phyloP scores from a whole-genome alignment of 2,797 vertebrate genomes.

The Pangasius djambal region DNA sequence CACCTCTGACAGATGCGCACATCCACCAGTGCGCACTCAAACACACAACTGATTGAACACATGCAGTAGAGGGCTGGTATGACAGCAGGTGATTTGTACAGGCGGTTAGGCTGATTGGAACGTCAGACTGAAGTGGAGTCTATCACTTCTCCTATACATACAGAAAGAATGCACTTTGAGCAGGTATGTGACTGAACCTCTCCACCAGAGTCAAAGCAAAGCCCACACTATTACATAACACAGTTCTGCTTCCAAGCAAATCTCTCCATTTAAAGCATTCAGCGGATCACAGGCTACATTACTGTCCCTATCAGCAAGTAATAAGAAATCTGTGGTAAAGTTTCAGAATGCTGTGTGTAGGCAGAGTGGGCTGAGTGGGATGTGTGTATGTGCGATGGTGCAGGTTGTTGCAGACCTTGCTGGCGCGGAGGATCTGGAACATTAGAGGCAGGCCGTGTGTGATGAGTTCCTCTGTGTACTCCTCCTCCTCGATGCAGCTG shows the following conservation, averaged over 20 bases:
- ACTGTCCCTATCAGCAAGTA: slow-evolving; percentile 36
- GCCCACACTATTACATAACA: slow-evolving; percentile 39
- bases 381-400: slow-evolving; percentile 37
- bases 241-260: slow-evolving; percentile 36
- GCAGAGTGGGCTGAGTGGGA: slow-evolving; percentile 23
- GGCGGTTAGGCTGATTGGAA: slow-evolving; percentile 18
- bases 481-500: slow-evolving; percentile 94
- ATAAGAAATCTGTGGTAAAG: slow-evolving; percentile 34
- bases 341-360: slow-evolving; percentile 24
- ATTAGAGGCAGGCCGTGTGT: slow-evolving; percentile 93
- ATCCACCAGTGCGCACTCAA: slow-evolving; percentile 16
- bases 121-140: slow-evolving; percentile 21
- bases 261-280: slow-evolving; percentile 30
- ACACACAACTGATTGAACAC: slow-evolving; percentile 22
- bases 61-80: background rate
- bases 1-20: slow-evolving; percentile 33
- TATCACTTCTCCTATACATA: slow-evolving; percentile 17
- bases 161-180: slow-evolving; percentile 7
- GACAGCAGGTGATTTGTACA: slow-evolving; percentile 31
- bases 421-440: slow-evolving; percentile 95
- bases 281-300: slow-evolving; percentile 32
- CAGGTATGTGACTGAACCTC: background rate
- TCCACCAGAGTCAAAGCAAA: slow-evolving; percentile 38
- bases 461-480: slow-evolving; percentile 93
- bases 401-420: slow-evolving; percentile 81